A percentile compares a stretch with the other conserved stretches of the same genome.
Conservation (phyloP, 2,113 vertebrate genomes). For the Tragelaphus scriptus region DNA sequence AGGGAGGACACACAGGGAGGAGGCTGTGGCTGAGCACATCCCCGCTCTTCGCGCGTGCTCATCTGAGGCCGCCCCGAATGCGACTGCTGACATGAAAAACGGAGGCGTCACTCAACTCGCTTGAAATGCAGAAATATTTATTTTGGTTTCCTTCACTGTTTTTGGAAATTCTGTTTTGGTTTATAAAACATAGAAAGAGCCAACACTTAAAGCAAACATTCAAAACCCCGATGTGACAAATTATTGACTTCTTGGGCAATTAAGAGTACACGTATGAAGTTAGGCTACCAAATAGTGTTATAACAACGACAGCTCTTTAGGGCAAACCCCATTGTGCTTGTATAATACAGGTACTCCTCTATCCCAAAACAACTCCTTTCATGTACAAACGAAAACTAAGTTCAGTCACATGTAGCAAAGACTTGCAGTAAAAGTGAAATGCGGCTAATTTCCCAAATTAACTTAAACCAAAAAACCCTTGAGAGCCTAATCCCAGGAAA, state of each 20-base stretch:
- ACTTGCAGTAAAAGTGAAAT: constrained; percentile 69
- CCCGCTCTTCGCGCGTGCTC: rapidly evolving
- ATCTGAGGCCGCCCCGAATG: rapidly evolving
- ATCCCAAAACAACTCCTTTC: constrained; percentile 62
- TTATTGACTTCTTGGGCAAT: constrained; percentile 78
- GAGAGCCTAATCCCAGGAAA: constrained; percentile 60
- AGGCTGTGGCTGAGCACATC: too few relatives aligned
- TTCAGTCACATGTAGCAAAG: constrained; percentile 72
- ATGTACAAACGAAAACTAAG: constrained; percentile 65
- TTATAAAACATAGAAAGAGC: constrained; percentile 88
- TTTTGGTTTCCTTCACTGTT: constrained; percentile 88
- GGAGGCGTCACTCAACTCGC: constrained; percentile 35
- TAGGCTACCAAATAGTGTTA: constrained; percentile 81
- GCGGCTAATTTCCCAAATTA: constrained; percentile 69
- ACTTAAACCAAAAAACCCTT: constrained; percentile 41
- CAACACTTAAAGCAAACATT: constrained; percentile 84
- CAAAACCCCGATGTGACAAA: constrained; percentile 80
- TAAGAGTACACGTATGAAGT: constrained; percentile 78
- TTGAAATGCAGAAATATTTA: constrained; percentile 86
- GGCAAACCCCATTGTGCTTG: constrained; percentile 83
- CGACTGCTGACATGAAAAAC: background rate
- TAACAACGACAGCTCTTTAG: constrained; percentile 79
- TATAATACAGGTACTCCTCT: constrained; percentile 69
- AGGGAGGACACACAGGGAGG: background rate
- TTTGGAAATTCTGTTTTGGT: constrained; percentile 86